A percentile compares a stretch with the other conserved stretches of the same genome.
Conservation (phyloP, 2,797 vertebrate species). For the Periparus ater region DNA sequence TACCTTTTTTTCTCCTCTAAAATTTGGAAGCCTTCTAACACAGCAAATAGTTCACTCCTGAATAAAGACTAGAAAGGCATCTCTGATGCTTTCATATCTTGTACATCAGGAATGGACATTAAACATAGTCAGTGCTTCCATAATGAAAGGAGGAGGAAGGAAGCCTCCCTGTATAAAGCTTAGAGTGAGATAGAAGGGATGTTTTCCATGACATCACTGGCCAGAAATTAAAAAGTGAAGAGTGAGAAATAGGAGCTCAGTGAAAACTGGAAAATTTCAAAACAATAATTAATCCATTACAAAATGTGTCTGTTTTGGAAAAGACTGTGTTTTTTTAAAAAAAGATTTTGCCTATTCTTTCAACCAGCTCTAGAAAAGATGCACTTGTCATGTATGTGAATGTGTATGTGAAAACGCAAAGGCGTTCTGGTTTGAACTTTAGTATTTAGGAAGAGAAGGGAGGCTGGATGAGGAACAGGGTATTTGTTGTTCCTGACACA, state of each 20-base stretch:
- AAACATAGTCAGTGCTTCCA: neutral
- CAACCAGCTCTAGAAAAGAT: neutral
- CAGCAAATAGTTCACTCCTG: neutral
- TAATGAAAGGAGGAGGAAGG: neutral
- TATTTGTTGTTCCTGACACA: conserved; percentile 42
- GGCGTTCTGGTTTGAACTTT: neutral
- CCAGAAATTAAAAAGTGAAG: neutral
- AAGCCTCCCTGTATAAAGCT: neutral
- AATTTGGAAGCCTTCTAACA: neutral
- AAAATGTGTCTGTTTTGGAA: neutral
- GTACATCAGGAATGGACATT: neutral
- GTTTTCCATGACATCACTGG: neutral
- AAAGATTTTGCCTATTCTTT: neutral
- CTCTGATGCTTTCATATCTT: neutral
- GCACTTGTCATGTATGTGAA: too few species aligned
- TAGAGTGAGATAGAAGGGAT: neutral
- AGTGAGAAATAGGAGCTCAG: neutral
- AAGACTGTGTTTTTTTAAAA: neutral
- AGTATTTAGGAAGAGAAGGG: neutral
- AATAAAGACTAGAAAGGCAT: neutral
- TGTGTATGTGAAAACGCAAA: neutral
- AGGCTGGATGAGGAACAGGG: conserved; percentile 21
- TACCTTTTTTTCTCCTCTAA: neutral
- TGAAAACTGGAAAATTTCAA: neutral
- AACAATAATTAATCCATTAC: neutral